Base-by-base conservation (phyloP, 2,888 invertebrate genomes). In the Zygaena filipendulae region DNA sequence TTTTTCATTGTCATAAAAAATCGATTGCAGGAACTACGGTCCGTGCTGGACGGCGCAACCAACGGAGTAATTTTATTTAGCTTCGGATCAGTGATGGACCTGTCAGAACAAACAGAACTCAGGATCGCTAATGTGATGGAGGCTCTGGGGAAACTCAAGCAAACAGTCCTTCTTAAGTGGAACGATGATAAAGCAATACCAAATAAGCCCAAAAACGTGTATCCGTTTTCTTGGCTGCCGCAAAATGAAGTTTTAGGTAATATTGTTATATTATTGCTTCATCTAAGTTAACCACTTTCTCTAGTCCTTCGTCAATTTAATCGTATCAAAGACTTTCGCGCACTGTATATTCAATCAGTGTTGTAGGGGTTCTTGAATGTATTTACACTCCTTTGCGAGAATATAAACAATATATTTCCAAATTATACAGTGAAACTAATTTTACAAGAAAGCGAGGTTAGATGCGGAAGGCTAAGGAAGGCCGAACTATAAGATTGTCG, bases 191-290 rank as follows among this genome's bases (percentile, higher is more conserved):
- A 70, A 13, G 49, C 45, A 2, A 43, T 68, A 3, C 62, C 67
- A 0, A 68, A 62, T 6, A 53, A 68, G 31, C 60, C 79, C 0
- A 28, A 53, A 0, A 82, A 83, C 40, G 64, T 85, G 0, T 56
- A 66, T 23, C 54, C 70, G 3, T 45, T 47, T 25, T 74, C 79
- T 30, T 86, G 85, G 85, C 44, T 84, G 13, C 84, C 85, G 0
- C 86, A 86, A 40, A 68, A 74, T 33, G 81, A 80, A 32, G 59
- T 83, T 9, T 48, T 84, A 12, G 68, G 45, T 43, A 33, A 25
- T 9, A 10, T 13, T 12, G n/a, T n/a, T n/a, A n/a, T 11, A 3
- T 23, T 23, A 3, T 13, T 20, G 2, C 8, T 23, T 6, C 3
- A 24, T 4, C 14, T 13, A 9, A n/a, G n/a, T n/a, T n/a, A n/a